Evolutionary conservation across 1,140 invertebrate genomes (phyloP), one percentile per base, ranked within the genome.

Genomic region (Eciton burchellii): DNA sequence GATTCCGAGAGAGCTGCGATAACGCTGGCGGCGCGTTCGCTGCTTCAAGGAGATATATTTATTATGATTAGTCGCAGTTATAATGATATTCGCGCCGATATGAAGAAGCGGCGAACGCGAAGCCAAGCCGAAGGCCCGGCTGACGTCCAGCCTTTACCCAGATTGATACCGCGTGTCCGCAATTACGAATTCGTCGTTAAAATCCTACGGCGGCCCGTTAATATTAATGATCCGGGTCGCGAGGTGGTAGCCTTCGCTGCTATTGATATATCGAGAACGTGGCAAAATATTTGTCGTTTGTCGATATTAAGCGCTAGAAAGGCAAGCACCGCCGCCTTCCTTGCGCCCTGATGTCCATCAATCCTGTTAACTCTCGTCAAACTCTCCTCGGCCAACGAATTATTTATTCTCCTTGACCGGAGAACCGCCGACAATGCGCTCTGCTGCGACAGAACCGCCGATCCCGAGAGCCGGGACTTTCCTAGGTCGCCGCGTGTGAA

Each of bases 331-430:
- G 41, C n/a, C 19, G 35, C 52, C 24, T 70, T 35, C 19, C 1
- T 66, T 56, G 19, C 35, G 29, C n/a, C 1, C 29, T 41, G 14
- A 11, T 2, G 9, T 1, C 24, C 14, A n/a, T 43, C 43, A 49
- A 16, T 62, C 35, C 16, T 29, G 26, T 79, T 68, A 68, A 29
- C n/a, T 68, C 35, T n/a, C 43, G 21, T 76, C 57, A 21, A 49
- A 63, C 1, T 12, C 1, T 12, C 43, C 21, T 56, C n/a, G 49
- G 19, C 21, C 8, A 19, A 66, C 35, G 35, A 43, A 66, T 56
- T 77, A 77, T 57, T 26, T 57, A 79, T 68, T 57, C 49, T 70
- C 3, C 52, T 68, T 29, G 16, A 16, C 5, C 26, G 5, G 14
- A 56, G 19, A 52, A 26, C 8, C 21, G 16, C 19, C 11, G 1